Percentiles rank a stretch among this genome's conserved stretches.
These are phyloP conservation scores for Rhynchomys soricoides DNA, from an alignment of 2,113 vertebrate species.

Conservation along the genomic window DNA sequence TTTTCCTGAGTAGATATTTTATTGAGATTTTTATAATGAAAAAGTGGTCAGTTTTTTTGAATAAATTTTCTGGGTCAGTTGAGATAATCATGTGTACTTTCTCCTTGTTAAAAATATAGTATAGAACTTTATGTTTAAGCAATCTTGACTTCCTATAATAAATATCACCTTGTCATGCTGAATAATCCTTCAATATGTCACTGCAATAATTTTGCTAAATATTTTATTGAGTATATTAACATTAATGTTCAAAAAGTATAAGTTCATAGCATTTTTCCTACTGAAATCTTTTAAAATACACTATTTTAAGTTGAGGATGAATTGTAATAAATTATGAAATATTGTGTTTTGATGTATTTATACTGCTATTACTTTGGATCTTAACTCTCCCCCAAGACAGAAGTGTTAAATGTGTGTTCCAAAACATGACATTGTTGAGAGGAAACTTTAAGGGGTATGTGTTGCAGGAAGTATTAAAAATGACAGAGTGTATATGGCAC, in stretches of 20 bases:
- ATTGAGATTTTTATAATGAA: not conserved
- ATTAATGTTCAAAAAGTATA: not conserved
- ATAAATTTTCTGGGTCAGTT: not conserved
- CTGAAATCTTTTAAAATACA: not conserved
- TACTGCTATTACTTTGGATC: not conserved
- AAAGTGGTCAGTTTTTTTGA: not conserved
- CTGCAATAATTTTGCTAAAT: not conserved
- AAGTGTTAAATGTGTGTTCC: not conserved
- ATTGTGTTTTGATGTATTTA: not conserved
- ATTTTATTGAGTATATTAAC: not conserved
- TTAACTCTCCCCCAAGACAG: not conserved
- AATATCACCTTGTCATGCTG: not conserved
- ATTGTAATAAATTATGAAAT: not conserved
- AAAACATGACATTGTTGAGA: not conserved
- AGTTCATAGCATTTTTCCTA: not conserved
- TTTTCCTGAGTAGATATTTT: not conserved
- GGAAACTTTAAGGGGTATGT: not conserved
- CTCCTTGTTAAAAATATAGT: not conserved
- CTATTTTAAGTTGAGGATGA: not conserved
- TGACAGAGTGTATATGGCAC: no score
- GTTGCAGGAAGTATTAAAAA: no score
- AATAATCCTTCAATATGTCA: not conserved
- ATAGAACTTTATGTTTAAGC: not conserved
- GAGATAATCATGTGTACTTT: not conserved
- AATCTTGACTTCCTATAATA: not conserved